Evolutionary conservation across 1,140 invertebrate genomes (phyloP).

Genomic region (Thaumatotibia leucotreta): DNA sequence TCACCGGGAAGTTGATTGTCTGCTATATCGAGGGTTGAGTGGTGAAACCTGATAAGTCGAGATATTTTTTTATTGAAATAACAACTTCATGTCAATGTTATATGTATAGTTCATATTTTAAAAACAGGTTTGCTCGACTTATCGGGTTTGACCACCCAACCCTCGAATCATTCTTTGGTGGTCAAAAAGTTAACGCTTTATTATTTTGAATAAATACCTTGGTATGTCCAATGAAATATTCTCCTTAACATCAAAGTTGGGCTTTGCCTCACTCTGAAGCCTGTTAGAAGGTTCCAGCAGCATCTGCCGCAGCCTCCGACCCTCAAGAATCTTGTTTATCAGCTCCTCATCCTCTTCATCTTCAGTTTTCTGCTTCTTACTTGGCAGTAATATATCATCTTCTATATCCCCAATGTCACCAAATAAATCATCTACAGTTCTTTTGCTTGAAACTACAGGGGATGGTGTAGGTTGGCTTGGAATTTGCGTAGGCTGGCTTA

Average conservation of each 20-base stretch:
- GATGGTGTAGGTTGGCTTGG: too few relatives aligned
- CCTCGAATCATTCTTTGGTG: too few relatives aligned
- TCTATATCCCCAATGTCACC: constrained; percentile 82
- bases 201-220: constrained; percentile 37
- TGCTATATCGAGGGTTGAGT: too few relatives aligned
- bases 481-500: constrained; percentile 39
- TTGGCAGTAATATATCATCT: constrained; percentile 68
- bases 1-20: too few relatives aligned
- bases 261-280: constrained; percentile 22
- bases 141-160: too few relatives aligned
- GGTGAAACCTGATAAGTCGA: too few relatives aligned
- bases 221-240: constrained; percentile 75
- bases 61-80: too few relatives aligned
- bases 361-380: constrained; percentile 75
- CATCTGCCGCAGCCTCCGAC: constrained; percentile 72
- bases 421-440: constrained; percentile 81
- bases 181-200: too few relatives aligned
- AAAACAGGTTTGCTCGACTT: too few relatives aligned
- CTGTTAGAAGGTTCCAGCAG: constrained; percentile 42
- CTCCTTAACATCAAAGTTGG: constrained; percentile 50
- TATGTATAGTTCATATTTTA: too few relatives aligned
- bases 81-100: too few relatives aligned
- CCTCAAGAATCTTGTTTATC: constrained; percentile 81
- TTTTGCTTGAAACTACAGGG: constrained; percentile 68
- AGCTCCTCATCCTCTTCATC: constrained; percentile 78